Evolutionary conservation across 2,113 vertebrate species (phyloP).

Genomic region (Notothenia rossii): DNA sequence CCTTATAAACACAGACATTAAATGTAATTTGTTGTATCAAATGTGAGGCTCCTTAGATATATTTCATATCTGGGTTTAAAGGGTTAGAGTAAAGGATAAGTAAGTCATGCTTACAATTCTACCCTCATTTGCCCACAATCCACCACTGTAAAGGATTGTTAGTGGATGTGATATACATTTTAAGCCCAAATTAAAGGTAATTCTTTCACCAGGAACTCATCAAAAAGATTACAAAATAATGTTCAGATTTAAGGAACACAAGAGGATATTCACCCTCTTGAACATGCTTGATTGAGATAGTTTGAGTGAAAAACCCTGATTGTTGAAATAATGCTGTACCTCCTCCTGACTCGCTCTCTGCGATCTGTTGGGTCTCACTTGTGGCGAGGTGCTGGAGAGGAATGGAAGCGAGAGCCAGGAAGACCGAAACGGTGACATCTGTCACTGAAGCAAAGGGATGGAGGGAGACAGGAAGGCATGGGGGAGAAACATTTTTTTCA

Average conservation of each 20-base stretch:
- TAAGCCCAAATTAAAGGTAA: not conserved
- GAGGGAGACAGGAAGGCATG: constrained; percentile 54
- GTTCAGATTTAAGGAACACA: constrained; percentile 52
- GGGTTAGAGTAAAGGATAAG: constrained; percentile 15
- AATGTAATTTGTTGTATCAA: constrained; percentile 40
- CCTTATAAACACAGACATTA: constrained; percentile 45
- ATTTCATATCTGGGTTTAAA: constrained; percentile 16
- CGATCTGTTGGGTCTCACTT: constrained; percentile 35
- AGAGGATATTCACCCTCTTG: constrained; percentile 17
- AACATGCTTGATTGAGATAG: constrained; percentile 20
- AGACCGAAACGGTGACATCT: constrained; percentile 70
- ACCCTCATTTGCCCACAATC: constrained; percentile 9
- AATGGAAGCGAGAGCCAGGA: constrained; percentile 39
- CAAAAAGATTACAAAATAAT: constrained; percentile 9
- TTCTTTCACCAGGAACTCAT: constrained; percentile 5
- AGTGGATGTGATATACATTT: not conserved
- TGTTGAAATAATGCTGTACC: constrained; percentile 34
- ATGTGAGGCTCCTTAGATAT: constrained; percentile 6
- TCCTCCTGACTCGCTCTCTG: constrained; percentile 29
- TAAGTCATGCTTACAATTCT: constrained; percentile 6
- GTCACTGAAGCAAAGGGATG: constrained; percentile 63
- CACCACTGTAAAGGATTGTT: constrained; percentile 19
- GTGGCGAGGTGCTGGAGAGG: constrained; percentile 28
- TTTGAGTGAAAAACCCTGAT: constrained; percentile 51
- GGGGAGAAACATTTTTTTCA: constrained; percentile 50